Base-by-base conservation (phyloP, 1,140 invertebrate species). In the Temnothorax curvispinosus region DNA sequence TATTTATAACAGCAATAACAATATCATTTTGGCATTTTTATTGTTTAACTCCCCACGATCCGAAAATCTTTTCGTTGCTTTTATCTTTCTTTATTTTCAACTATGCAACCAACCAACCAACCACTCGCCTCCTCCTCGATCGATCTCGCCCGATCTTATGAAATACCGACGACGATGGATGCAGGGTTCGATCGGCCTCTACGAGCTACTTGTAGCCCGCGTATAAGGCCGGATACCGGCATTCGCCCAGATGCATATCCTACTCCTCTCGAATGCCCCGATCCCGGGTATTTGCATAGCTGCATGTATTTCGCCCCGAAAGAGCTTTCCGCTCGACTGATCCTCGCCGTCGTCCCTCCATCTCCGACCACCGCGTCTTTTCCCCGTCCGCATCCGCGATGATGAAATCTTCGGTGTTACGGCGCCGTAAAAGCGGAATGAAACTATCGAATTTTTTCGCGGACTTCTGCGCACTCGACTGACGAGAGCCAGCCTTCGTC, bases 331-430 rank as follows among this genome's bases (percentile, higher is more conserved):
- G 56, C 64, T 64, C 71, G 74, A 82, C 50, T 56, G 89, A 71
- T 81, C 64, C 65, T 65, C 35, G 32, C 38, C 50, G 44, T 60
- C 74, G 18, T 27, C 35, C 41, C 54, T 69, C 58, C 54, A 18
- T 71, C 58, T 35, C 52, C 35, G 18, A 60, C 64, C 47, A 11
- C 52, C 69, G 35, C 56, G 58, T 71, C 58, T 84, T 58, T 75
- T 75, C 56, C 44, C n/a, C 64, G 38, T 8, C 15, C 38, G 44
- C 58, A 74, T 76, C n/a, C 60, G n/a, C 60, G 88, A 87, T 86
- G 89, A 90, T 89, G 88, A 90, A 90, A 89, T 90, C 78, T 90
- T 90, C 60, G 72, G 35, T n/a, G 85, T 76, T 69, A 75, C 72
- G 50, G 81, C 54, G 35, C 64, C 77, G 44, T 90, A 86, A 90